Evolutionary conservation across 2,113 vertebrate genomes (phyloP), one percentile per base, ranked within the genome.

Genomic region (Glareola pratincola): DNA sequence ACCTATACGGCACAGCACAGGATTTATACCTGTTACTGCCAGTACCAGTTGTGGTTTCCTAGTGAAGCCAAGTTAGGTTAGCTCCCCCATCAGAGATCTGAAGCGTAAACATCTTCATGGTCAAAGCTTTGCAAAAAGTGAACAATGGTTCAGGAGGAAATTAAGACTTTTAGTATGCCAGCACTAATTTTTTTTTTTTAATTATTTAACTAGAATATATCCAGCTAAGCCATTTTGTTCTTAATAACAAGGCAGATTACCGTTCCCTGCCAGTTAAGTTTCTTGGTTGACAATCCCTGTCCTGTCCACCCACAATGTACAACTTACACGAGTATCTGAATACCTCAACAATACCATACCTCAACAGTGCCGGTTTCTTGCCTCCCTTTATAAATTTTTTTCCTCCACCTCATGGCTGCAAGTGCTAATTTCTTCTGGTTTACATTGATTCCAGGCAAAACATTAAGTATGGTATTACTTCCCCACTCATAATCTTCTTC

Each of bases 401-500:
- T 99, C 76, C 99, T 99, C 99, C 99, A 99, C 68, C 99, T 98
- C 99, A 99, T 98, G 62, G 99, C 99, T 43, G 99, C 99, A 7
- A 98, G 93, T 5, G 99, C 99, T 81, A 99, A 97, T 76, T 98
- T 99, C 95, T 97, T 99, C 91, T 99, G 99, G 93, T 99, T 99
- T 30, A 98, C 95, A 39, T 75, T 99, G 96, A 99, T 98, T 91
- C 98, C 98, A 96, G 99, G 95, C 83, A 99, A 91, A 60, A 97
- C 99, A 22, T 98, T 98, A 63, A 99, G 98, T 91, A 99, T 98
- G 66, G 98, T 98, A 85, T 97, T 98, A 71, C 98, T 99, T 96
- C 99, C 99, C 99, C 99, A 99, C 85, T 99, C 99, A 36, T 99
- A 99, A 54, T 99, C 98, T 81, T 99, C 99, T 97, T 99, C 99